Base-by-base conservation (phyloP, 2,797 vertebrate genomes). In the Platalea minor region DNA sequence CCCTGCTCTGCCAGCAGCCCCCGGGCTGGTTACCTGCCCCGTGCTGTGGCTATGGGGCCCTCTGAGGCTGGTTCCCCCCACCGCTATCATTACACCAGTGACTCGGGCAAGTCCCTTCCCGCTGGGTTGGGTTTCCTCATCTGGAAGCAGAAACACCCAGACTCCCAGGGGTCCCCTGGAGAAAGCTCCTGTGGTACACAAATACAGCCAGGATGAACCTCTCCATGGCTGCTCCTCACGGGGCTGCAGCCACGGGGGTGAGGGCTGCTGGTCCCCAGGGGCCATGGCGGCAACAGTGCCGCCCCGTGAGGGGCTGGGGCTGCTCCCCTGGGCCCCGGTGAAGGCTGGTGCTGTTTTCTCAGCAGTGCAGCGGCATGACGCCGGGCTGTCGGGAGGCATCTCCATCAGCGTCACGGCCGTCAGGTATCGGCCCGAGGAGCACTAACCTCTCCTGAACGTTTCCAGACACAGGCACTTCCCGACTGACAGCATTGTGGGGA, bases 261-360 rank as follows among this genome's bases (percentile, higher is more conserved):
- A 68, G 56, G 16, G 37, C 53, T 84, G 73, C 41, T 19, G 17
- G 17, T 51, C 28, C 35, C 39, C 59, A 31, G 19, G 24, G 19
- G 21, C 68, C 2, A 1, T 3, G 6, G 11, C 6, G 17, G 21
- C 70, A 33, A 48, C 86, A 72, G 1, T 60, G 78, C 29, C 35
- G 39, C 13, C 29, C 43, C 8, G 1, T 0, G 1, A 78, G 53
- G 46, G 21, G 12, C 33, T 1, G 1, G 13, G 64, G 26, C 69
- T 35, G 35, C 7, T 68, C 45, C 45, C 63, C n/a, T 60, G 26
- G 17, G 29, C 17, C 15, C 6, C 0, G 0, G 4, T 2, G 31
- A 89, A 17, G 18, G 39, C 68, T 18, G 48, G 48, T 64, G 57
- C 41, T 0, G 0, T 28, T 68, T 39, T 45, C 88, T 41, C 75